phyloP scores from a whole-genome alignment of 2,797 vertebrate species.

The Rachycentron canadum region DNA sequence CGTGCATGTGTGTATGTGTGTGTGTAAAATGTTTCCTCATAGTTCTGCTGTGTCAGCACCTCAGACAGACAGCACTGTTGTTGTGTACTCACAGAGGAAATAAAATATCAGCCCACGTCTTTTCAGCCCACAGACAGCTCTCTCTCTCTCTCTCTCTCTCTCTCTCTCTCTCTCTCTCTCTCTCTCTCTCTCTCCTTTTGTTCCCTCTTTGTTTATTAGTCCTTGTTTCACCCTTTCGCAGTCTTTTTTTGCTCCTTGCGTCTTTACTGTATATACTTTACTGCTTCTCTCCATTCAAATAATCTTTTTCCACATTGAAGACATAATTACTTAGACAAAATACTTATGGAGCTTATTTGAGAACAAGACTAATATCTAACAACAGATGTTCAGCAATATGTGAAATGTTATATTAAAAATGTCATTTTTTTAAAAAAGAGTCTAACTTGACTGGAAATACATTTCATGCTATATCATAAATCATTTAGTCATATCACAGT shows the following conservation, averaged over 20 bases:
- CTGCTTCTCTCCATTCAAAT: background rate
- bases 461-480: background rate
- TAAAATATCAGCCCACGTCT: conserved; percentile 82
- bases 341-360: background rate
- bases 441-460: background rate
- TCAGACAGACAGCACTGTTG: conserved; percentile 78
- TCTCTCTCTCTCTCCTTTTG: conserved; percentile 40
- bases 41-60: conserved; percentile 82
- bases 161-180: too few relatives aligned
- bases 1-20: conserved; percentile 18
- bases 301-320: background rate
- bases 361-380: background rate
- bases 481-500: background rate
- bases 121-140: conserved; percentile 71
- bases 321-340: background rate
- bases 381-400: background rate
- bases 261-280: background rate
- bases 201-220: conserved; percentile 51
- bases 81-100: conserved; percentile 83
- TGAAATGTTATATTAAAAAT: background rate
- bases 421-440: background rate
- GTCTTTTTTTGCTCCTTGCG: conserved; percentile 18
- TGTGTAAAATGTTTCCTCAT: conserved; percentile 48
- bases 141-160: conserved; percentile 30
- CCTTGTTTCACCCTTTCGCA: conserved; percentile 47